Base-by-base conservation (phyloP, 2,888 invertebrate species). In the Deilephila porcellus region DNA sequence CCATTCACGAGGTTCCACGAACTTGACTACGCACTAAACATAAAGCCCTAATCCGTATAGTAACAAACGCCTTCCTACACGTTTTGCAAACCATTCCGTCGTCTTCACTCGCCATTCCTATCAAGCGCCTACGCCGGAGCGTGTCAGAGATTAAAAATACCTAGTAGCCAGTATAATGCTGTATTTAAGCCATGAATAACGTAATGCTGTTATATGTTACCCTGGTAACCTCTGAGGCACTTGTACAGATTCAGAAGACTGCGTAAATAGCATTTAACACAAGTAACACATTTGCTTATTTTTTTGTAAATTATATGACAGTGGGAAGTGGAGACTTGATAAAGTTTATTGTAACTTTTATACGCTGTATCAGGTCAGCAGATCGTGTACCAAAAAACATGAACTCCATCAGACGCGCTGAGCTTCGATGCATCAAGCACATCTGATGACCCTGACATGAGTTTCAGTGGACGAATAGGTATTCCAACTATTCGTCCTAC, bases 81-180 rank as follows among this genome's bases (percentile, higher is more conserved):
- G 56, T 56, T 56, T 19, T 56, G 5, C 56, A n/a, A 56, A 5
- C 56, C 56, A 56, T n/a, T 6, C n/a, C 6, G 56, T 6, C 53
- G 53, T 19, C 53, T 17, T 56, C 53, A 56, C 53, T 17, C 53
- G 53, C 56, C n/a, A n/a, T 56, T 56, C 56, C n/a, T 17, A 56
- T 17, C 56, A 4, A 17, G 19, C 7, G n/a, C 56, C 56, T 56
- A 56, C 56, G 56, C 56, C 6, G 56, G 19, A 7, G 14, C 56
- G n/a, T 17, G 56, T 56, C 56, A 56, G 56, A 56, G 19, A 56
- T 56, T 67, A 67, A 67, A 67, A 67, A 67, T 67, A 67, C 3
- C 14, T 7, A 1, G 11, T 37, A 34, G 8, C 60, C 1, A 19
- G 34, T 37, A 6, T 19, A 63, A 8, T 45, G 37, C 6, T 37